Evolutionary conservation across 2,113 vertebrate genomes (phyloP).

Genomic region (Platysternon megacephalum): DNA sequence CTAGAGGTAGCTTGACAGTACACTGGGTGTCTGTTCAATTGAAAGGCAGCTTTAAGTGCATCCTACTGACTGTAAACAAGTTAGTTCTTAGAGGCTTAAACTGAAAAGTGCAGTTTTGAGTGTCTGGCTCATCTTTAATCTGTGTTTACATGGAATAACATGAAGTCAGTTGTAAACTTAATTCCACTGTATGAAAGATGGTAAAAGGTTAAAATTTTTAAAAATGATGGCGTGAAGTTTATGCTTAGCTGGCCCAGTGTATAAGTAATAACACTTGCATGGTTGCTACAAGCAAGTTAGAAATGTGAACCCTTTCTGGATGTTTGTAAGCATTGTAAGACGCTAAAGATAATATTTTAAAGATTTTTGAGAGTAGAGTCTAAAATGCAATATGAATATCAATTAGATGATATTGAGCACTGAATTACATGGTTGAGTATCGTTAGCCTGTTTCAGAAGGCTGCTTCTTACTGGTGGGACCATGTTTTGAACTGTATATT

Average conservation of each 20-base stretch:
- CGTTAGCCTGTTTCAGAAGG: conserved; percentile 43
- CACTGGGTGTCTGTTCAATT: conserved; percentile 59
- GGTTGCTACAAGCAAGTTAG: conserved; percentile 51
- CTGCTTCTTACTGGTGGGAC: conserved; percentile 59
- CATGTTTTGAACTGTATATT: conserved; percentile 71
- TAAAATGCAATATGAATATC: conserved; percentile 71
- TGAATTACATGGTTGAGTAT: conserved; percentile 74
- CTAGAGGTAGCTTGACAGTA: conserved; percentile 26
- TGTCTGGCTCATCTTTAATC: conserved; percentile 3
- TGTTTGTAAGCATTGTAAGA: conserved; percentile 73
- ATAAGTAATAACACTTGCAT: conserved; percentile 28
- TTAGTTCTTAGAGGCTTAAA: conserved; percentile 29
- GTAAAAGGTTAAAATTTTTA: not conserved
- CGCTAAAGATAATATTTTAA: conserved; percentile 57
- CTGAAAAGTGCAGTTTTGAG: conserved; percentile 27
- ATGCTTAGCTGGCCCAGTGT: conserved; percentile 16
- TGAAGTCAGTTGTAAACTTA: not conserved
- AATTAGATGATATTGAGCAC: conserved; percentile 75
- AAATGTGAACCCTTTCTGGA: conserved; percentile 67
- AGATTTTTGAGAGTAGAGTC: conserved; percentile 49
- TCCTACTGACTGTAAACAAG: conserved; percentile 43
- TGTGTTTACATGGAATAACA: conserved; percentile 2
- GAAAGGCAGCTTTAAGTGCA: conserved; percentile 63
- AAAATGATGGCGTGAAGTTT: conserved; percentile 32
- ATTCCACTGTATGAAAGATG: conserved; percentile 10